Evolutionary conservation across 1,140 invertebrate genomes (phyloP), one percentile per base, ranked within the genome.

Genomic region (Drosophila watanabei): DNA sequence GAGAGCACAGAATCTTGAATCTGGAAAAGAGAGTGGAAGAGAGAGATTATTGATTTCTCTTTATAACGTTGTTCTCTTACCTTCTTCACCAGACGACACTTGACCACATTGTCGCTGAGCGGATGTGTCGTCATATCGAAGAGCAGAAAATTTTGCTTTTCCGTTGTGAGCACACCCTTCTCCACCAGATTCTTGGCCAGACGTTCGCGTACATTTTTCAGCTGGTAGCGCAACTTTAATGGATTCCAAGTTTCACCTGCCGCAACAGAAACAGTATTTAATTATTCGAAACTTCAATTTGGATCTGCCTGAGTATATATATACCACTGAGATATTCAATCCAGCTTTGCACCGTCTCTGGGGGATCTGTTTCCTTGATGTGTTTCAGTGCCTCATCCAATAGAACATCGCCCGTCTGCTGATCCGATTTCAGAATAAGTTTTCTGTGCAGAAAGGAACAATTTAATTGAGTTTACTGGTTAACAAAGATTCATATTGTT

Each of bases 121-220:
- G 99, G 99, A 96, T 99, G 99, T 80, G 99, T 99, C 30, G 99
- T 99, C 99, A 99, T 99, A 95, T 99, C 99, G 94, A 99, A 99
- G 20, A 99, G 94, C 78, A 99, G 94, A 94, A 99, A 99, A 94
- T 99, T 99, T 94, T 99, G 99, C 95, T 99, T 99, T 94, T 99
- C 99, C 59, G 99, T 99, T 52, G 99, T 99, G 71, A 99, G 95
- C n/a, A 99, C 98, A 79, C 99, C 99, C 94, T 99, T 99, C 94
- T 99, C 99, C 20, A 99, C 99, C 82, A 99, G 95, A 95, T 99
- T 99, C 94, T 99, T 99, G 13, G 99, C 99, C 91, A 99, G 95
- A 91, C 99, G 96, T 95, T 99, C 99, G 76, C 99, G 95, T 0
- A 99, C 99, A 95, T 99, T 99, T 94, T 99, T 97, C 79, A 99